Evolutionary conservation across 2,113 vertebrate genomes (phyloP), one percentile per base, ranked within the genome.

Genomic region (Saimiri boliviensis): DNA sequence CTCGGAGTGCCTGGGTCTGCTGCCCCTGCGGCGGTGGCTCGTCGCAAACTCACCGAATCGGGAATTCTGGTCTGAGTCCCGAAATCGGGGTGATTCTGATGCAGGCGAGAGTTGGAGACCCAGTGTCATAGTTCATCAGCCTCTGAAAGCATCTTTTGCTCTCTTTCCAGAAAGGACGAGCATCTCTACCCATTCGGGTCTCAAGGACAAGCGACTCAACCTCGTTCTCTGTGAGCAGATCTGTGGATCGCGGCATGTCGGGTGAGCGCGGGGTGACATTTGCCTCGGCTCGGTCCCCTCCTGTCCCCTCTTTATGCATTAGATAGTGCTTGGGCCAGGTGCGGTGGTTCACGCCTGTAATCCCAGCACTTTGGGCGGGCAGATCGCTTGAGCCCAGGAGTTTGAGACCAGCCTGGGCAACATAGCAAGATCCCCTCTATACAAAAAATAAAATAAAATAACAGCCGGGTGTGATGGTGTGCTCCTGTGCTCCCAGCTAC

Each of bases 201-300:
- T 8, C 49, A 8, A 58, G 73, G 52, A 47, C 68, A 8, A 40
- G 79, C 56, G 19, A 37, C 80, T 54, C 37, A 32, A 1, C 37
- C 40, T 85, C 35, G 49, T 52, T 0, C 19, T 42, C 32, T 40
- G 76, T 37, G 21, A 30, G 79, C 49, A 3, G 32, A 23, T 60
- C 56, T 32, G 93, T 52, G 95, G 56, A 85, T 86, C 85, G 47
- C 42, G 12, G 83, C 58, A 17, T 35, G 42, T 47, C 35, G 3
- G 56, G 95, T 87, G 97, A 96, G 97, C 86, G 9, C 17, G 1
- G 49, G 81, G 35, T 70, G 74, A 58, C 42, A 3, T 82, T 89
- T 47, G 37, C 70, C 35, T 85, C 79, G 6, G 23, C 35, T 66
- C 4, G 13, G 45, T 68, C 70, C 54, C 27, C 49, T 7, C 35